Conservation (phyloP, 2,797 vertebrate species). For the Naso thynnoides region DNA sequence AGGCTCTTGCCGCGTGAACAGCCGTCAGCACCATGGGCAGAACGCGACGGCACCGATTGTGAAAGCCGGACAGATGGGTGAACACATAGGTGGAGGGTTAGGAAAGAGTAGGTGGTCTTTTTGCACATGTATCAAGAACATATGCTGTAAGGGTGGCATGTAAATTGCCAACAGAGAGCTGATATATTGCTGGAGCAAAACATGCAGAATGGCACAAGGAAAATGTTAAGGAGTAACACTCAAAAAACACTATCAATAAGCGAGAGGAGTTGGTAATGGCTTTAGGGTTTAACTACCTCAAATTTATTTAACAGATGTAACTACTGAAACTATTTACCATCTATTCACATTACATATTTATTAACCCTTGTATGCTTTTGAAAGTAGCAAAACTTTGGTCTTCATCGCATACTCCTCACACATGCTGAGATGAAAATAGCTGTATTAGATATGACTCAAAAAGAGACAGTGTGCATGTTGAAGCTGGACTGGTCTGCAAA, state of each 20-base stretch:
- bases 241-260: constrained; percentile 3
- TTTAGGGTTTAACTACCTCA: neutral
- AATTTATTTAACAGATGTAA: neutral
- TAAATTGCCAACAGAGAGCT: constrained; percentile 2
- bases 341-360: neutral
- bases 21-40: constrained; percentile 38
- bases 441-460: constrained; percentile 13
- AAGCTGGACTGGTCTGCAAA: neutral
- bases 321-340: neutral
- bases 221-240: neutral
- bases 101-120: constrained; percentile 12
- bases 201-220: neutral
- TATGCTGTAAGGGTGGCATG: constrained; percentile 3
- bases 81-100: constrained; percentile 1
- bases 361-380: neutral
- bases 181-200: neutral
- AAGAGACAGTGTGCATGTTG: neutral
- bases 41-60: constrained; percentile 14
- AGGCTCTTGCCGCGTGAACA: constrained; percentile 49
- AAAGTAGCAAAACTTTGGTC: constrained; percentile 14
- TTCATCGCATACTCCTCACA: constrained; percentile 14
- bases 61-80: constrained; percentile 32
- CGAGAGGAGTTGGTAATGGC: neutral
- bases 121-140: neutral
- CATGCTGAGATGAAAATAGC: constrained; percentile 24